Evolutionary conservation across 1,140 invertebrate genomes (phyloP), one percentile per base, ranked within the genome.

Genomic region (Octopus bimaculoides): DNA sequence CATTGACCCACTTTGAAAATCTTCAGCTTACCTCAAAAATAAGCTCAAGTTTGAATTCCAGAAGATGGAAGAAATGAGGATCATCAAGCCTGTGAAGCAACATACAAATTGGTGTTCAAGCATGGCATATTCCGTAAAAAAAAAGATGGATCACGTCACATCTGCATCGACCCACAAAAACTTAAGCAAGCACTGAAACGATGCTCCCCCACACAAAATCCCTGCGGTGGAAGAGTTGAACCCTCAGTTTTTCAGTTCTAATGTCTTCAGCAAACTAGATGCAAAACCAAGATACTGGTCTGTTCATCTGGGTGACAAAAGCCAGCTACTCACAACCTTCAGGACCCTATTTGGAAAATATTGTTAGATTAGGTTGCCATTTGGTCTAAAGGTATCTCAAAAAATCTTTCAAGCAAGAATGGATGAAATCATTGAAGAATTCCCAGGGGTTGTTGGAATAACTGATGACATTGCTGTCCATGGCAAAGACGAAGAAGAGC

Each of bases 41-140:
- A 80, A 80, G 66, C 54, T 82, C 9, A 76, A 82, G 77, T 8
- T 5, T 12, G 81, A 80, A 74, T 52, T 82, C 5, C 12, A 80
- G 14, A 14, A n/a, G 5, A n/a, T 80, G 54, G 73, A 54, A 56
- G 12, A 80, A 52, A 8, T 77, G 20, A 75, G 75, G 78, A 20
- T 69, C 14, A 12, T 12, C n/a, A n/a, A n/a, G n/a, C n/a, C n/a
- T n/a, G n/a, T n/a, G n/a, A n/a, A n/a, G n/a, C n/a, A n/a, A n/a
- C 66, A 5, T 5, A 69, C 66, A 69, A 20, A 6, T 12, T 69
- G 12, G 81, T 79, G 78, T 52, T 82, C 78, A 17, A 56, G 54
- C 7, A 17, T 81, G 10, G 41, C 77, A 5, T 78, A 55, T n/a
- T n/a, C 0, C 52, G 14, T n/a, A 54, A 26, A 8, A 78, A 79